phyloP scores from a whole-genome alignment of 2,888 invertebrate species.

The Allophyes oxyacanthae region DNA sequence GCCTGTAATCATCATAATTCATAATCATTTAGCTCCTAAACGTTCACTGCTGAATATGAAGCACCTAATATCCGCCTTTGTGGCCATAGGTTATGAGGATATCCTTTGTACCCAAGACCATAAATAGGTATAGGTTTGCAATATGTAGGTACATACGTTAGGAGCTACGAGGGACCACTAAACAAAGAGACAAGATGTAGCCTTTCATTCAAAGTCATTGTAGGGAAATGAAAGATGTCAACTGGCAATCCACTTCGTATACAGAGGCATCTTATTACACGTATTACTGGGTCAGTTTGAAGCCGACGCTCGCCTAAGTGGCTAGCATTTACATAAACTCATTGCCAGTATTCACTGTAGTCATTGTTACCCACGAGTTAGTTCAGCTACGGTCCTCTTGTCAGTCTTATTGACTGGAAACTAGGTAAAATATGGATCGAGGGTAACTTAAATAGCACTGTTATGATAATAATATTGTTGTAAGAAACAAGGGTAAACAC shows the following conservation, averaged over 20 bases:
- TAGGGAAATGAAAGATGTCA: constrained; percentile 19
- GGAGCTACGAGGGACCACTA: too few species aligned
- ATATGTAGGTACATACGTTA: too few species aligned
- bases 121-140: too few species aligned
- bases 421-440: constrained; percentile 42
- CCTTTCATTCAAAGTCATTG: constrained; percentile 14
- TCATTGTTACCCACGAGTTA: constrained; percentile 35
- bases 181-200: constrained; percentile 1
- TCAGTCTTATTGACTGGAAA: constrained; percentile 34
- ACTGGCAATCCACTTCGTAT: constrained; percentile 9
- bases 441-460: constrained; percentile 29
- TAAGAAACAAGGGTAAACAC: constrained; percentile 20
- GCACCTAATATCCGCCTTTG: too few species aligned
- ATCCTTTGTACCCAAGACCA: too few species aligned
- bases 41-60: too few species aligned
- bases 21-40: too few species aligned
- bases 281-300: constrained; percentile 68
- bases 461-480: constrained; percentile 33
- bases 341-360: constrained; percentile 41
- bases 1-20: too few species aligned
- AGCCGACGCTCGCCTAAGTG: constrained; percentile 28
- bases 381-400: constrained; percentile 19
- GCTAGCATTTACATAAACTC: constrained; percentile 44
- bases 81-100: too few species aligned
- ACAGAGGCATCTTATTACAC: constrained; percentile 75